Evolutionary conservation across 2,797 vertebrate genomes (phyloP).

Genomic region (Gephyroberyx darwinii): DNA sequence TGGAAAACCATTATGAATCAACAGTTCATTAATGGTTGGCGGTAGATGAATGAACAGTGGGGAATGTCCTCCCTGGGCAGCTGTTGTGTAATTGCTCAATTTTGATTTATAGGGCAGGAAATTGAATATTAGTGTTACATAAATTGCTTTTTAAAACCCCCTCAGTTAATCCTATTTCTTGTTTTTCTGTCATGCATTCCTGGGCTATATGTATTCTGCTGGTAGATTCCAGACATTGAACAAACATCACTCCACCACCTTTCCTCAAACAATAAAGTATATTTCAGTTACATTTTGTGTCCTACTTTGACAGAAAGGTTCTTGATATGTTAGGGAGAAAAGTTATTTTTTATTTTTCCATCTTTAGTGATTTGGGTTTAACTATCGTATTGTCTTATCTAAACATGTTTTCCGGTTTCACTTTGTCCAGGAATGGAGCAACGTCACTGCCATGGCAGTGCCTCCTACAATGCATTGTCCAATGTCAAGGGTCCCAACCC

Average conservation of each 20-base stretch:
- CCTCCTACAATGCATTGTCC: conserved; percentile 41
- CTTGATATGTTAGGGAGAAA: background rate
- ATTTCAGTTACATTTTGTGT: conserved; percentile 28
- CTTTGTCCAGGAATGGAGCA: too few relatives aligned
- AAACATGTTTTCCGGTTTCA: background rate
- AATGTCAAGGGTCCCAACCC: conserved; percentile 44
- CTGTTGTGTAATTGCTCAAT: conserved; percentile 54
- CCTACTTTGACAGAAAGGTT: background rate
- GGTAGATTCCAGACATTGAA: conserved; percentile 20
- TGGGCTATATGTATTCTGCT: conserved; percentile 15
- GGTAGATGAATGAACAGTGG: conserved; percentile 50
- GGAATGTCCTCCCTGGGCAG: conserved; percentile 51
- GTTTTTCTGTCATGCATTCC: conserved; percentile 46
- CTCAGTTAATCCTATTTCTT: conserved; percentile 58
- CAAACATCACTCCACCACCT: background rate
- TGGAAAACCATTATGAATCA: conserved; percentile 44
- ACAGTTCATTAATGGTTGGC: conserved; percentile 48
- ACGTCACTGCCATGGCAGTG: conserved; percentile 1
- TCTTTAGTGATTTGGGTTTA: background rate
- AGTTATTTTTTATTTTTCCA: too few relatives aligned
- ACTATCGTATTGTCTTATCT: too few relatives aligned
- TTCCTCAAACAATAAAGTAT: conserved; percentile 52
- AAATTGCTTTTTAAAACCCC: conserved; percentile 59
- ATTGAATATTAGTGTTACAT: conserved; percentile 62
- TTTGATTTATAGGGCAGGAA: conserved; percentile 59